A percentile compares a stretch with the other conserved stretches of the same genome.
Evolutionary conservation across 2,113 vertebrate species (phyloP).

Genomic region (Cyprinodon tularosa): DNA sequence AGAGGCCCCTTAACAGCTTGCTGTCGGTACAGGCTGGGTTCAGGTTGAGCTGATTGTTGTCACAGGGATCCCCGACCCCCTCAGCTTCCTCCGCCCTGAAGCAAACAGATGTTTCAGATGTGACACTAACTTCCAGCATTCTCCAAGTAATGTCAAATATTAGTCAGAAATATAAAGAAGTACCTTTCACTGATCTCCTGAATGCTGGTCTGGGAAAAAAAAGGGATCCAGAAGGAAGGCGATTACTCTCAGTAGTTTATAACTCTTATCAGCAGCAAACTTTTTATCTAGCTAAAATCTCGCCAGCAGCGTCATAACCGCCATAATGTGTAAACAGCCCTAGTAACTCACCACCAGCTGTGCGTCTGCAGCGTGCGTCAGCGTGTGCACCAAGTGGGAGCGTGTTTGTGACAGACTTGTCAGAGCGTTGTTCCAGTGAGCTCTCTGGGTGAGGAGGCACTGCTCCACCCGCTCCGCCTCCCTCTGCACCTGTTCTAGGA

Average conservation of each 20-base stretch:
- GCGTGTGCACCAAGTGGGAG: constrained; percentile 84
- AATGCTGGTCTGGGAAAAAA: constrained; percentile 64
- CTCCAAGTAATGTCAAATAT: not conserved
- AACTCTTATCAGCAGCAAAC: not conserved
- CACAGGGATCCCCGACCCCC: constrained; percentile 89
- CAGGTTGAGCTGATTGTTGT: constrained; percentile 89
- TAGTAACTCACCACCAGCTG: constrained; percentile 84
- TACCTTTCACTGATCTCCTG: constrained; percentile 80
- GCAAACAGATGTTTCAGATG: constrained; percentile 29
- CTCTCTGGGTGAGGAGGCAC: constrained; percentile 90
- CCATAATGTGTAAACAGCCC: not conserved
- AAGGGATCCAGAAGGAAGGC: constrained; percentile 40
- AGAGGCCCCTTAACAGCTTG: constrained; percentile 86
- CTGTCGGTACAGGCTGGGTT: constrained; percentile 84
- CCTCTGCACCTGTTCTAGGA: constrained; percentile 86
- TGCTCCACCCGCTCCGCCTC: constrained; percentile 92
- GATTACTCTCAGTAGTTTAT: constrained; percentile 15
- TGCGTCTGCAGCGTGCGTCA: constrained; percentile 85
- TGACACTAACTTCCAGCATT: not conserved
- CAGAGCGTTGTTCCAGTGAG: constrained; percentile 87
- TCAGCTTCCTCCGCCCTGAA: constrained; percentile 89
- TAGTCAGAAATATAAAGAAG: not conserved
- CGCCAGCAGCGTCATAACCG: not conserved
- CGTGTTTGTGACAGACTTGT: constrained; percentile 83
- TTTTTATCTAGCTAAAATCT: not conserved